A percentile compares a stretch with the other conserved stretches of the same genome.
phyloP scores from a whole-genome alignment of 2,888 invertebrate species.

The Andricus curvator region DNA sequence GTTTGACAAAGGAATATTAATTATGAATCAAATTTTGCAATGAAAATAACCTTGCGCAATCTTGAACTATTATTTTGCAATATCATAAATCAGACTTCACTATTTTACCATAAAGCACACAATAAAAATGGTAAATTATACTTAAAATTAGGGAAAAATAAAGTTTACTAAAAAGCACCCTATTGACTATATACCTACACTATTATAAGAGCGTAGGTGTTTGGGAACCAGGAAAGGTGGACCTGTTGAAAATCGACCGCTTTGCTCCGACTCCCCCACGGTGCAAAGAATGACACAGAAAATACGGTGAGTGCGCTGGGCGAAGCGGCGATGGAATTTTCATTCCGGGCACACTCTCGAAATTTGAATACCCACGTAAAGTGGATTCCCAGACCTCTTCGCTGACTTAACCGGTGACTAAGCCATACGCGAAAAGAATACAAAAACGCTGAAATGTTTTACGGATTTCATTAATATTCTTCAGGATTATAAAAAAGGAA shows the following conservation, averaged over 20 bases:
- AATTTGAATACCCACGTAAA: slow-evolving; percentile 74
- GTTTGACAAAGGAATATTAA: too few relatives aligned
- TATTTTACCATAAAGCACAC: too few relatives aligned
- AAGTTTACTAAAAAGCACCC: too few relatives aligned
- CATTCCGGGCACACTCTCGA: slow-evolving; percentile 73
- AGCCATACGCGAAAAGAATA: slow-evolving; percentile 76
- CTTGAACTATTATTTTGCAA: too few relatives aligned
- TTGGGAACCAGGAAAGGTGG: background rate
- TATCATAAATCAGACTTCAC: too few relatives aligned
- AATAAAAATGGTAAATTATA: too few relatives aligned
- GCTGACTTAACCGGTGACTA: slow-evolving; percentile 65
- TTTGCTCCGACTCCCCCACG: background rate
- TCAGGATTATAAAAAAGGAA: slow-evolving; percentile 70
- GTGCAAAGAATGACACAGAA: slow-evolving; percentile 5
- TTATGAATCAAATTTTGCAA: too few relatives aligned
- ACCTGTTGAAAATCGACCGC: slow-evolving; percentile 25
- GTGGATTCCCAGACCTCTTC: slow-evolving; percentile 64
- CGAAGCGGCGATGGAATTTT: slow-evolving; percentile 59
- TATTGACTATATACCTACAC: too few relatives aligned
- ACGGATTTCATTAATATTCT: slow-evolving; percentile 75
- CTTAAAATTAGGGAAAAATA: too few relatives aligned
- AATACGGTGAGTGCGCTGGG: background rate
- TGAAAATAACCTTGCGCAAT: too few relatives aligned
- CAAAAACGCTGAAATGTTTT: slow-evolving; percentile 65
- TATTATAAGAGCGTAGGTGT: background rate